Percentiles rank a stretch among this genome's conserved stretches.
Evolutionary conservation across 92 coral and sea anemone genomes (phyloP).

Genomic region (Siderastrea siderea): DNA sequence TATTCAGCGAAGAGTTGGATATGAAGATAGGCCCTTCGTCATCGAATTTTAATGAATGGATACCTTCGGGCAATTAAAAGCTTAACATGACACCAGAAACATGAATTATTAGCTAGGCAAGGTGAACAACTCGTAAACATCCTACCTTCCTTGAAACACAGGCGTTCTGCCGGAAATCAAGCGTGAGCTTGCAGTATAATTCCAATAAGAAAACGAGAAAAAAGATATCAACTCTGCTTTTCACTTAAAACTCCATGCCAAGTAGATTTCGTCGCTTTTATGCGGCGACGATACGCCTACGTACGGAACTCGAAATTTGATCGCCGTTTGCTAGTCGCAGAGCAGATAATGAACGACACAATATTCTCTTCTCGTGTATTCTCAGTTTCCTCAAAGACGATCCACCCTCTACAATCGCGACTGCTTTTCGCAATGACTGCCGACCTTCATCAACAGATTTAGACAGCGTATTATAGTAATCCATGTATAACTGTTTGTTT

Average conservation of each 20-base stretch:
- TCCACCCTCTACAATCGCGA: not conserved
- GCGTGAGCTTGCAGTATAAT: not conserved
- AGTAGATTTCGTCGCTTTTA: not conserved
- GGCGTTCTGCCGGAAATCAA: not conserved
- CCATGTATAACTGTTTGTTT: slow-evolving; percentile 7
- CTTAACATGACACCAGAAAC: slow-evolving; percentile 28
- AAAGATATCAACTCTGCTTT: not conserved
- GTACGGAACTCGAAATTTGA: slow-evolving; percentile 31
- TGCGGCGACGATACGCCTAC: slow-evolving; percentile 17
- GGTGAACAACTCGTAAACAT: not conserved
- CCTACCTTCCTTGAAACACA: not conserved
- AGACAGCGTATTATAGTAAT: not conserved
- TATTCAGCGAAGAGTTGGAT: not conserved
- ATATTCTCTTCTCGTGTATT: not conserved
- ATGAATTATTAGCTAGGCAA: not conserved
- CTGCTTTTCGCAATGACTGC: not conserved
- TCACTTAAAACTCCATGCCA: not conserved
- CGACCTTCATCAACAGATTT: not conserved
- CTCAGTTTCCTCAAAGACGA: not conserved
- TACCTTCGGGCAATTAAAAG: slow-evolving; percentile 28
- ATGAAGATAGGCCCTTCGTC: not conserved
- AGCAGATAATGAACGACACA: not conserved
- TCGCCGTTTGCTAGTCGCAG: slow-evolving; percentile 1
- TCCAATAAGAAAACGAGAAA: not conserved
- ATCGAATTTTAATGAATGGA: slow-evolving; percentile 29